Conservation (phyloP, 2,113 vertebrate species). For the Syngnathoides biaculeatus region DNA sequence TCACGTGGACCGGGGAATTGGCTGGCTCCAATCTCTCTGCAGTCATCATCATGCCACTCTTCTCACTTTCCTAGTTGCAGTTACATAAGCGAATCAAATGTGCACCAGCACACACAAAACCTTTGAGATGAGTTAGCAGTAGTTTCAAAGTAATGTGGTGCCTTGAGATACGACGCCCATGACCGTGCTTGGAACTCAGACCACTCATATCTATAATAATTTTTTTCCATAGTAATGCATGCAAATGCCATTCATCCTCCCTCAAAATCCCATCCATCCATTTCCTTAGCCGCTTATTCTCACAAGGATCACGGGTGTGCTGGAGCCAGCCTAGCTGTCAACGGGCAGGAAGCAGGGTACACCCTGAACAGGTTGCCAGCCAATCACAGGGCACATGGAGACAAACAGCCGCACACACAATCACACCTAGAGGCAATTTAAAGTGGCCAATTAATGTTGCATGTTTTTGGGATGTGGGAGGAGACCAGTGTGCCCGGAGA, state of each 20-base stretch:
- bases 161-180: not conserved
- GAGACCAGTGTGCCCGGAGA: too few relatives aligned
- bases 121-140: not conserved
- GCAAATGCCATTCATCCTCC: not conserved
- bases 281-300: too few relatives aligned
- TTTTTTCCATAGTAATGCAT: not conserved
- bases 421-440: too few relatives aligned
- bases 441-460: too few relatives aligned
- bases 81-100: not conserved
- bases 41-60: constrained; percentile 46
- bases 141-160: not conserved
- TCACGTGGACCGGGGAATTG: constrained; percentile 77
- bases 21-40: constrained; percentile 42
- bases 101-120: not conserved
- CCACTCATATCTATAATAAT: too few relatives aligned
- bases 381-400: too few relatives aligned
- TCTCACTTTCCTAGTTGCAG: constrained; percentile 75
- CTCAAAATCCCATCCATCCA: not conserved
- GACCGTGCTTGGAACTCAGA: not conserved
- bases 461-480: too few relatives aligned
- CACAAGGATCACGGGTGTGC: too few relatives aligned
- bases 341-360: too few relatives aligned
- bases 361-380: too few relatives aligned
- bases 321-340: too few relatives aligned
- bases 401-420: too few relatives aligned